Conservation (phyloP, 2,888 invertebrate genomes). For the Pollenia labialis region DNA sequence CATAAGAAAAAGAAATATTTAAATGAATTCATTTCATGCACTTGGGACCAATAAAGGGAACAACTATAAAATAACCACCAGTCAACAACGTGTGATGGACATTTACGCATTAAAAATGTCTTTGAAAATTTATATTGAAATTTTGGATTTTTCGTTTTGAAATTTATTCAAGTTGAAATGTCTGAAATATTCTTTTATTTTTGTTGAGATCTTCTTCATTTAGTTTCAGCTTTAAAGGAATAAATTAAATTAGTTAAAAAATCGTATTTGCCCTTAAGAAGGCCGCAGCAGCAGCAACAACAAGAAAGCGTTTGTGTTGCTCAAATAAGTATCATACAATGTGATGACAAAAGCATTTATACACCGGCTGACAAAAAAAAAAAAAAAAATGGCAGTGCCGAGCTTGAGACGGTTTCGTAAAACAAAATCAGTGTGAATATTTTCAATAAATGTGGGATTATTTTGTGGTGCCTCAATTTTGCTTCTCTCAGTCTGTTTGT, state of each 20-base stretch:
- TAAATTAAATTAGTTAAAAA: slow-evolving; percentile 70
- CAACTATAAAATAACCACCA: slow-evolving; percentile 75
- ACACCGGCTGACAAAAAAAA: slow-evolving; percentile 1
- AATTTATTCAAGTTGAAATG: slow-evolving; percentile 72
- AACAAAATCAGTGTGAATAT: slow-evolving; percentile 68
- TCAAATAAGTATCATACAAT: slow-evolving; percentile 51
- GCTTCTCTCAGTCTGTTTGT: slow-evolving; percentile 16
- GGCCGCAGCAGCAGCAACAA: slow-evolving; percentile 22
- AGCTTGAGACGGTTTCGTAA: slow-evolving; percentile 10
- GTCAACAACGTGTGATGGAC: slow-evolving; percentile 78
- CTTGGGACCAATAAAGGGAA: slow-evolving; percentile 71
- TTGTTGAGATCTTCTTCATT: background rate
- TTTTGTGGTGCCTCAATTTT: slow-evolving; percentile 45
- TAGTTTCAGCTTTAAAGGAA: slow-evolving; percentile 58
- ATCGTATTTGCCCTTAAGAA: slow-evolving; percentile 58
- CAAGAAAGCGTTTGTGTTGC: slow-evolving; percentile 30
- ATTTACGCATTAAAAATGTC: slow-evolving; percentile 81
- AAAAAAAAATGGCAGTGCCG: background rate
- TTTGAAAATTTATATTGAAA: slow-evolving; percentile 79
- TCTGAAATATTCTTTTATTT: slow-evolving; percentile 59
- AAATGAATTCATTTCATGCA: slow-evolving; percentile 65
- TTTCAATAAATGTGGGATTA: slow-evolving; percentile 72
- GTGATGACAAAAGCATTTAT: slow-evolving; percentile 67
- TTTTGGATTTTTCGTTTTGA: slow-evolving; percentile 67
- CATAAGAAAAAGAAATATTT: slow-evolving; percentile 56